Evolutionary conservation across 1,140 invertebrate species (phyloP), one percentile per base, ranked within the genome.

Genomic region (Hyles vespertilio): DNA sequence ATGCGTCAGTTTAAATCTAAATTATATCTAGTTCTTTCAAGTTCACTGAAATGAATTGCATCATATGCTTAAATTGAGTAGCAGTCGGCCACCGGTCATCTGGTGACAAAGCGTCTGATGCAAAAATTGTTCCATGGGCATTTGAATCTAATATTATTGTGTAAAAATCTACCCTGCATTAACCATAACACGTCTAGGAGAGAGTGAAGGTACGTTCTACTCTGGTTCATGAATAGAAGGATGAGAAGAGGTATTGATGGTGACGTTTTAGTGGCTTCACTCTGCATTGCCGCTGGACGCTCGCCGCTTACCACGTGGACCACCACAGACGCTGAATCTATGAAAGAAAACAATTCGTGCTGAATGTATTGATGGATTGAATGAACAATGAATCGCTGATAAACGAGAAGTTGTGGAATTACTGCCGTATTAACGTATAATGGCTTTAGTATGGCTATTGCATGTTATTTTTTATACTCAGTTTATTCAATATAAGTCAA

Each of bases 241-340:
- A 78, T 43, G 6, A 70, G 53, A 7, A 59, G 48, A 8, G 65
- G 51, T 32, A 76, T 43, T 3, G 73, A 79, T 63, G 85, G 89
- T 75, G 82, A 78, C 74, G 83, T 52, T 65, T 69, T 73, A 10
- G 61, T 88, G 67, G 84, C 91, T 69, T 84, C 91, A 83, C 91
- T 92, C 74, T 95, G 94, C 93, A 95, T 95, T 47, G 94, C 94
- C 8, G 93, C 93, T 49, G 93, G 94, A 75, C 93, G 92, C 81
- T 94, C 93, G 2, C 93, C 93, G 63, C 92, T 92, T 64, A 93
- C 89, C 58, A 93, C 92, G 69, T 93, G 92, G 22, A 93, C 92
- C 56, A 93, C 87, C 59, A 93, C 92, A 46, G 92, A 93, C 50
- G 92, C 92, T 32, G 92, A 92, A 86, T 93, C 92, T 92, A 77